A percentile compares a stretch with the other conserved stretches of the same genome.
Evolutionary conservation across 2,113 vertebrate species (phyloP).

Genomic region (Heliornis fulica): DNA sequence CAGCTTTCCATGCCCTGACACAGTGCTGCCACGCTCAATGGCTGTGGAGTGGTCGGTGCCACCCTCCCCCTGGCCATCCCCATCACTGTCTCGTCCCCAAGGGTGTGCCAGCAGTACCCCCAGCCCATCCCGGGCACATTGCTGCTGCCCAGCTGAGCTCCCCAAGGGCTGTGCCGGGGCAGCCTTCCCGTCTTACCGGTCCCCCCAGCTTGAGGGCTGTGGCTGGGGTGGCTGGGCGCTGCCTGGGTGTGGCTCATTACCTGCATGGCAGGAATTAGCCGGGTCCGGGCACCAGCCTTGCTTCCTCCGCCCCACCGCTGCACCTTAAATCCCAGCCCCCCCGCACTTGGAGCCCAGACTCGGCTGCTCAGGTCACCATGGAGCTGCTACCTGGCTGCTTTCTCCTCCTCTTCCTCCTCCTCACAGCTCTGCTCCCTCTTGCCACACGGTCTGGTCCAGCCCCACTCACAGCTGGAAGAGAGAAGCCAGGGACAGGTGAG

Average conservation of each 20-base stretch:
- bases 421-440: not conserved
- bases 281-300: not conserved
- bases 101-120: rapidly evolving
- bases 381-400: not conserved
- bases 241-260: not conserved
- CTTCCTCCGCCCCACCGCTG: not conserved
- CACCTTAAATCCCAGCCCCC: conserved; percentile 28
- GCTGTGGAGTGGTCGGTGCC: not conserved
- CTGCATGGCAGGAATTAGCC: conserved; percentile 15
- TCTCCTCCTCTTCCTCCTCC: not conserved
- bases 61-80: not conserved
- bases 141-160: not conserved
- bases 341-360: not conserved
- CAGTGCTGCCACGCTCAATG: rapidly evolving
- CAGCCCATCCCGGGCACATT: not conserved
- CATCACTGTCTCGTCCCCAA: not conserved
- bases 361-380: not conserved
- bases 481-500: not conserved
- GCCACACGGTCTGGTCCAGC: rapidly evolving
- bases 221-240: not conserved
- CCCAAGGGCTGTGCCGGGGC: rapidly evolving
- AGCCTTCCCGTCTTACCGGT: conserved; percentile 28
- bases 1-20: not conserved
- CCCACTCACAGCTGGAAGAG: rapidly evolving
- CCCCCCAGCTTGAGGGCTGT: not conserved